Evolutionary conservation across 1,140 invertebrate genomes (phyloP).

Genomic region (Babylonia areolata): DNA sequence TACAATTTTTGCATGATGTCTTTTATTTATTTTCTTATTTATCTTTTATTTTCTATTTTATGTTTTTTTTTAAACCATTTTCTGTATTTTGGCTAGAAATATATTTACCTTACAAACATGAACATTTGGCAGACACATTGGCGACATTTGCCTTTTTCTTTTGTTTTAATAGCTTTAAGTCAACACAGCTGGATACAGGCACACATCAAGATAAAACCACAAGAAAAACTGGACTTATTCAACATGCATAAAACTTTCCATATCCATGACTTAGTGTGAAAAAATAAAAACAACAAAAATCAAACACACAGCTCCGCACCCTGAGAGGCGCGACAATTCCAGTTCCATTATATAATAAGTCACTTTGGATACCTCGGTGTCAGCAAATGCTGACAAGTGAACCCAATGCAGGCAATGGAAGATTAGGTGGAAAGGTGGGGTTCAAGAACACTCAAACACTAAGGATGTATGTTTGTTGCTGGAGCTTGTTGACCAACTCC

Average conservation of each 20-base stretch:
- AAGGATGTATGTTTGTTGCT: too few species aligned
- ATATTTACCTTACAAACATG: slow-evolving; percentile 24
- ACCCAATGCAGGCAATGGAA: too few species aligned
- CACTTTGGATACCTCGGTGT: too few species aligned
- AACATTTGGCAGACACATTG: slow-evolving; percentile 15
- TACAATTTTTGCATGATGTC: slow-evolving; percentile 17
- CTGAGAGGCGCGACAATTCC: too few species aligned
- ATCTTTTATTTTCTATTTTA: not conserved
- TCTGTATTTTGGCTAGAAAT: slow-evolving; percentile 20
- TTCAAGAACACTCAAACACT: too few species aligned
- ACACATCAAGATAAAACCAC: slow-evolving; percentile 9
- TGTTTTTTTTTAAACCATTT: not conserved
- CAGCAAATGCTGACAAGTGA: too few species aligned
- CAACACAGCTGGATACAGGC: slow-evolving; percentile 10
- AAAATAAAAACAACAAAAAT: too few species aligned
- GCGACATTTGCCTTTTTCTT: not conserved
- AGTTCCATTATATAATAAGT: too few species aligned
- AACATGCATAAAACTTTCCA: not conserved
- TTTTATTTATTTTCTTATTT: not conserved
- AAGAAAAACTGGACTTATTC: not conserved
- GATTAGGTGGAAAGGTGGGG: too few species aligned
- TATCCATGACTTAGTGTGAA: not conserved
- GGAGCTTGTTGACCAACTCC: too few species aligned
- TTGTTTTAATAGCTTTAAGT: slow-evolving; percentile 5
- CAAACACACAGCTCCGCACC: too few species aligned